Conservation (phyloP, 1,140 invertebrate genomes). For the Papilio xuthus region DNA sequence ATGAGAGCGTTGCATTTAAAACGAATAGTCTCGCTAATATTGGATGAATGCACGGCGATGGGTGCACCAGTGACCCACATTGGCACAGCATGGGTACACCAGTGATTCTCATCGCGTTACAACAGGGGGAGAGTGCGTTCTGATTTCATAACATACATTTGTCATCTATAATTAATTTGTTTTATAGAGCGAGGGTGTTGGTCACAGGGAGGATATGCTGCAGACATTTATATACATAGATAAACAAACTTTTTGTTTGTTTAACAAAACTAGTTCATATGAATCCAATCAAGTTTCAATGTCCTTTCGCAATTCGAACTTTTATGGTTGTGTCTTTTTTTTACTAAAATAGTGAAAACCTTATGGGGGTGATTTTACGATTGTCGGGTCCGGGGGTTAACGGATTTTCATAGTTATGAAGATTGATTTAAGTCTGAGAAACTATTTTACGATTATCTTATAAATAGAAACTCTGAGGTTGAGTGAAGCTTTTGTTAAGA, state of each 20-base stretch:
- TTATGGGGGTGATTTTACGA: neutral
- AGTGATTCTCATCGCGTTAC: neutral
- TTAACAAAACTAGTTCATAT: neutral
- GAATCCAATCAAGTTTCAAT: neutral
- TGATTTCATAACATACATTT: neutral
- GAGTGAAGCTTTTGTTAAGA: neutral
- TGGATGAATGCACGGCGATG: neutral
- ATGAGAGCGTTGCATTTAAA: neutral
- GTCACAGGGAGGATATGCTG: neutral
- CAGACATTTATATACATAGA: neutral
- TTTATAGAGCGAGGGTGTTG: neutral
- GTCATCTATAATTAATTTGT: neutral
- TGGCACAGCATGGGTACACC: neutral
- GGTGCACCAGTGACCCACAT: neutral
- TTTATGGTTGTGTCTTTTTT: neutral
- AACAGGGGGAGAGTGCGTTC: neutral
- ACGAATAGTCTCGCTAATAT: neutral
- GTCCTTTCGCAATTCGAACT: neutral
- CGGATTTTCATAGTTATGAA: conserved; percentile 3
- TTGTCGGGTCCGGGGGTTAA: neutral
- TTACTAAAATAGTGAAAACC: neutral
- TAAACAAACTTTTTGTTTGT: neutral
- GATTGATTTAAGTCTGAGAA: conserved; percentile 1
- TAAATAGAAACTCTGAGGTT: neutral
- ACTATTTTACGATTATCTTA: neutral